A percentile compares a stretch with the other conserved stretches of the same genome.
phyloP scores from a whole-genome alignment of 2,113 vertebrate genomes.

The Xenopus borealis region DNA sequence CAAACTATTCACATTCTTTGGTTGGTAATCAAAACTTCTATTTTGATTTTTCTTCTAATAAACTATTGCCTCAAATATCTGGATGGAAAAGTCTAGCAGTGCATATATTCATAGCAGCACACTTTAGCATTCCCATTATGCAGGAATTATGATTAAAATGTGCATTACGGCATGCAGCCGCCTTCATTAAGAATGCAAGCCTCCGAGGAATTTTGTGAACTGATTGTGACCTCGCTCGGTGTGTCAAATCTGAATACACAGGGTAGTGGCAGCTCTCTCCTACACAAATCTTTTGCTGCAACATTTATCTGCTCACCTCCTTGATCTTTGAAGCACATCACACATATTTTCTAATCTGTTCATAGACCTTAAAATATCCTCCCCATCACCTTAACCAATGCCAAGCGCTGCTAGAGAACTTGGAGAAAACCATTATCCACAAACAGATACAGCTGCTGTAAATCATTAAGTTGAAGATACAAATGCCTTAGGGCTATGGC shows the following conservation, averaged over 20 bases:
- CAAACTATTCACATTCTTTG: too few relatives aligned
- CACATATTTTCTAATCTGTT: slow-evolving; percentile 83
- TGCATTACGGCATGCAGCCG: slow-evolving; percentile 44
- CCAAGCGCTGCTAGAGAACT: background rate
- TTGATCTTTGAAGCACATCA: slow-evolving; percentile 98
- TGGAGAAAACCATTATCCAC: slow-evolving; percentile 23
- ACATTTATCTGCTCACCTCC: slow-evolving; percentile 90
- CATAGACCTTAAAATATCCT: slow-evolving; percentile 68
- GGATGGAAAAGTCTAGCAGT: background rate
- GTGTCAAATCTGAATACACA: slow-evolving; percentile 70
- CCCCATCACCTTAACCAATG: slow-evolving; percentile 71
- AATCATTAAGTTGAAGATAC: slow-evolving; percentile 35
- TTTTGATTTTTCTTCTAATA: background rate
- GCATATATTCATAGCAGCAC: background rate
- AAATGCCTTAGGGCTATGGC: background rate
- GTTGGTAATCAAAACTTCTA: background rate
- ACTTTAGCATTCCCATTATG: slow-evolving; percentile 3
- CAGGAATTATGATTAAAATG: slow-evolving; percentile 54
- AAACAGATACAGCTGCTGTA: slow-evolving; percentile 8
- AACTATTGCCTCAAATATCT: background rate
- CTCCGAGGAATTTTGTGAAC: slow-evolving; percentile 80
- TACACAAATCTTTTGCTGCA: slow-evolving; percentile 74
- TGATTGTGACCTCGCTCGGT: slow-evolving; percentile 85
- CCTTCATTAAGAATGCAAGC: slow-evolving; percentile 60
- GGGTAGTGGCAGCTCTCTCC: slow-evolving; percentile 70